Base-by-base conservation (phyloP, 2,113 vertebrate species). In the Ictalurus punctatus region DNA sequence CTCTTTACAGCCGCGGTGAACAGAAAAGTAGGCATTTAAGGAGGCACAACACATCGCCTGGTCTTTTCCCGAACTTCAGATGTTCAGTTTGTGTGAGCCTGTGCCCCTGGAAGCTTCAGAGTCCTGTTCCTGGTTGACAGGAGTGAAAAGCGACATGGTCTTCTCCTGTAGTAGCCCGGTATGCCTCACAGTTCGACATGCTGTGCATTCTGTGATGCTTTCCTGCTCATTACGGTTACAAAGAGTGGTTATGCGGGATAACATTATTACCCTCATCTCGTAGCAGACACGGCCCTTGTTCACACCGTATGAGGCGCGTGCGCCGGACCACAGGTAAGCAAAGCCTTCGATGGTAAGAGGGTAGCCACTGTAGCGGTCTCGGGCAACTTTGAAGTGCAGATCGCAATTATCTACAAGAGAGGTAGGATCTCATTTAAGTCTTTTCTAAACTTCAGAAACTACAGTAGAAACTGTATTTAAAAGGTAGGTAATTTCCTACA, bases 271-370 rank as follows among this genome's bases (percentile, higher is more conserved):
- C 96, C 96, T 97, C 92, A 97, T 95, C 93, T 97, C 96, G 1
- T 95, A 97, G 92, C 96, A 97, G 58, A 97, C 94, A 12, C 95
- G 94, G 10, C 96, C 96, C 87, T 94, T 96, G 84, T 90, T 93
- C 25, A 94, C 95, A 0, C 96, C 96, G 2, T 97, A 97, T 8
- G 96, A 96, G 59, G 95, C 96, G 13, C 96, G 92, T 30, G 96
- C 96, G 4, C 96, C 96, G 3, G 96, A 95, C 96, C 96, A 97
- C 48, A 97, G 92, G 89, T 95, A 97, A 25, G 96, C 96, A 84
- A 97, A 97, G 6, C 96, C 96, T 91, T 97, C 96, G 0, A 96
- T 96, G 25, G 96, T 97, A 44, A 97, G 93, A 0, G 96, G 96
- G 90, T 96, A 97, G 13, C 96, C 96, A 61, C 95, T 96, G 92